Percentiles rank a stretch among this genome's conserved stretches.
Evolutionary conservation across 2,113 vertebrate genomes (phyloP).

Genomic region (Scatophagus argus): DNA sequence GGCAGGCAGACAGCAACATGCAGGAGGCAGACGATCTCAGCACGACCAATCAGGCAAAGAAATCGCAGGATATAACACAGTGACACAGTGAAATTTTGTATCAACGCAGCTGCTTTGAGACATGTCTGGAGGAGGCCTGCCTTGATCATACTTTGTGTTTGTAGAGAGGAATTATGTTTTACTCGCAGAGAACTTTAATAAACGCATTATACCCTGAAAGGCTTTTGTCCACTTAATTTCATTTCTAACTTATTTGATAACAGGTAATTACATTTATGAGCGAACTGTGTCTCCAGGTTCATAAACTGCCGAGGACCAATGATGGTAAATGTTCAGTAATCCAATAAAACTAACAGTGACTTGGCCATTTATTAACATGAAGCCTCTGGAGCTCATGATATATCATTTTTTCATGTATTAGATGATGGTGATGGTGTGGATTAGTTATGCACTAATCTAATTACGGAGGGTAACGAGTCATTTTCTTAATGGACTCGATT

Average conservation of each 20-base stretch:
- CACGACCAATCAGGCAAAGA: not conserved
- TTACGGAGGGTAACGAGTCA: not conserved
- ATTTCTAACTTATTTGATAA: slow-evolving; percentile 6
- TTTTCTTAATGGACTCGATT: not conserved
- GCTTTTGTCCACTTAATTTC: not conserved
- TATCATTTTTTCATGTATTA: not conserved
- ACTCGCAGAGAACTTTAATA: not conserved
- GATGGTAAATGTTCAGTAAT: slow-evolving; percentile 17
- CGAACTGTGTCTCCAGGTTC: slow-evolving; percentile 8
- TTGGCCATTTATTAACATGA: not conserved
- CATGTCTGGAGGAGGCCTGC: not conserved
- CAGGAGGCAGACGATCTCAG: slow-evolving; percentile 2
- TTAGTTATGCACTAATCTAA: slow-evolving; percentile 36
- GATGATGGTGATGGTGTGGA: slow-evolving; percentile 10
- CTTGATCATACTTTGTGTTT: not conserved
- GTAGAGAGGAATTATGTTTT: not conserved
- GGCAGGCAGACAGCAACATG: not conserved
- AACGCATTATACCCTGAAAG: not conserved
- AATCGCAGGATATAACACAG: not conserved
- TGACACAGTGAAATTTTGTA: not conserved
- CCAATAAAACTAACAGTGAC: not conserved
- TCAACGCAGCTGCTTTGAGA: not conserved
- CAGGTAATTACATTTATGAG: slow-evolving; percentile 13
- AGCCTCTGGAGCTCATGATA: not conserved
- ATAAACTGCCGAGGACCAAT: slow-evolving; percentile 15